Percentiles rank a stretch among this genome's conserved stretches.
These are phyloP conservation scores for Spodoptera picta DNA, from an alignment of 2,888 invertebrate genomes.

Conservation along the genomic window DNA sequence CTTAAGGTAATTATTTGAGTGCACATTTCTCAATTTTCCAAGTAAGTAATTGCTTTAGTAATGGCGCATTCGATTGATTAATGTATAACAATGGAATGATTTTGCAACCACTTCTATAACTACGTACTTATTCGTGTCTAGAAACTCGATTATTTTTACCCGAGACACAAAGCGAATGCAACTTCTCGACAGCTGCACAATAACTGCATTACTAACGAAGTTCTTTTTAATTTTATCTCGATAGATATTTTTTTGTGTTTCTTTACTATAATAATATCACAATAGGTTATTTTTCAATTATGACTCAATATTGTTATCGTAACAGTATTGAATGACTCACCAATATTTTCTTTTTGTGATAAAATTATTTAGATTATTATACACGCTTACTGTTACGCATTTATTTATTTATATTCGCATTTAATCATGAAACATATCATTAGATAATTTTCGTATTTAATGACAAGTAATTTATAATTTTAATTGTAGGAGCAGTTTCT, in stretches of 20 bases:
- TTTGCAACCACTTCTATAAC: slow-evolving; percentile 59
- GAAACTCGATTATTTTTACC: slow-evolving; percentile 49
- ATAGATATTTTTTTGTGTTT: background rate
- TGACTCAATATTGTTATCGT: too few species aligned
- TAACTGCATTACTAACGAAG: slow-evolving; percentile 29
- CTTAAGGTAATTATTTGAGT: slow-evolving; percentile 11
- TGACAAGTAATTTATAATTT: too few species aligned
- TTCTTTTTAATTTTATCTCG: background rate
- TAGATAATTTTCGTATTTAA: too few species aligned
- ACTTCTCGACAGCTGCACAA: slow-evolving; percentile 35
- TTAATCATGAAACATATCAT: too few species aligned
- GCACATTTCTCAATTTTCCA: slow-evolving; percentile 31
- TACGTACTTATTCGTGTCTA: slow-evolving; percentile 45
- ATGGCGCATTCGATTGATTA: slow-evolving; percentile 55
- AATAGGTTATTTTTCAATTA: too few species aligned
- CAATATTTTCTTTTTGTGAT: too few species aligned
- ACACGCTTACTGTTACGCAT: too few species aligned
- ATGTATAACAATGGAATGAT: slow-evolving; percentile 62
- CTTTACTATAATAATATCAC: too few species aligned
- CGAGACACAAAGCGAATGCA: slow-evolving; percentile 41
- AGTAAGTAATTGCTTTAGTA: slow-evolving; percentile 45
- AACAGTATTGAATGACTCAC: too few species aligned
- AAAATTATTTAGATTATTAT: too few species aligned
- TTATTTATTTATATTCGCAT: too few species aligned
- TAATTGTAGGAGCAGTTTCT: too few species aligned